Evolutionary conservation across 2,113 vertebrate genomes (phyloP).

Genomic region (Corvus moneduloides): DNA sequence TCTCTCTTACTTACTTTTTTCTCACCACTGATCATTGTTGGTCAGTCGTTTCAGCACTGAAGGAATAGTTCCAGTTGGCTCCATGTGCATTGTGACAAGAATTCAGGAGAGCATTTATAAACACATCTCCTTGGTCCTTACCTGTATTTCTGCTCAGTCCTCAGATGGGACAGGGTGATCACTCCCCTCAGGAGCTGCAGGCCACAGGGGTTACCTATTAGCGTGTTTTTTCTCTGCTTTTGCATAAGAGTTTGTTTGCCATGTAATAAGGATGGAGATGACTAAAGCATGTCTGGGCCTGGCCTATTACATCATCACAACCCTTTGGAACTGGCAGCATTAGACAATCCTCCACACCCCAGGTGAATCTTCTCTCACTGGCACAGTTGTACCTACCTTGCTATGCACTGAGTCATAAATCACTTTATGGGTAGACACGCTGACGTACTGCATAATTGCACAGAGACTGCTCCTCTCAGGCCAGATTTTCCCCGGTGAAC

Average conservation of each 20-base stretch:
- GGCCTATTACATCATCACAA: conserved; percentile 13
- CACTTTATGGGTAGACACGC: background rate
- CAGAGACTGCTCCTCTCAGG: background rate
- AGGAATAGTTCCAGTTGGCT: background rate
- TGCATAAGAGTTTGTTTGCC: background rate
- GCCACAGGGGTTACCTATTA: background rate
- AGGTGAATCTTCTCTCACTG: conserved; percentile 28
- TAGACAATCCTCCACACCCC: conserved; percentile 46
- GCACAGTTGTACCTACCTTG: conserved; percentile 5
- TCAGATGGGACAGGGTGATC: background rate
- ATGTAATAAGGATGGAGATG: conserved; percentile 6
- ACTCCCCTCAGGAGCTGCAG: background rate
- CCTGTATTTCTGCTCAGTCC: background rate
- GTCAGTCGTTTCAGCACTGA: background rate
- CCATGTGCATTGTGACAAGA: background rate
- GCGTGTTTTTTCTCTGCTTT: background rate
- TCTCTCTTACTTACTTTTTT: background rate
- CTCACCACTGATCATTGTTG: background rate
- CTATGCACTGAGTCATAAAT: conserved; percentile 26
- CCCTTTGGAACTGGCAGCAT: conserved; percentile 22
- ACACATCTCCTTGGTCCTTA: background rate
- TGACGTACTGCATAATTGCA: background rate
- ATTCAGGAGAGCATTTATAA: background rate
- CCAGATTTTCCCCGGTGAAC: conserved; percentile 16
- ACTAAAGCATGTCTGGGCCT: conserved; percentile 56